Base-by-base conservation (phyloP, 2,113 vertebrate genomes). In the Ctenodactylus gundi region DNA sequence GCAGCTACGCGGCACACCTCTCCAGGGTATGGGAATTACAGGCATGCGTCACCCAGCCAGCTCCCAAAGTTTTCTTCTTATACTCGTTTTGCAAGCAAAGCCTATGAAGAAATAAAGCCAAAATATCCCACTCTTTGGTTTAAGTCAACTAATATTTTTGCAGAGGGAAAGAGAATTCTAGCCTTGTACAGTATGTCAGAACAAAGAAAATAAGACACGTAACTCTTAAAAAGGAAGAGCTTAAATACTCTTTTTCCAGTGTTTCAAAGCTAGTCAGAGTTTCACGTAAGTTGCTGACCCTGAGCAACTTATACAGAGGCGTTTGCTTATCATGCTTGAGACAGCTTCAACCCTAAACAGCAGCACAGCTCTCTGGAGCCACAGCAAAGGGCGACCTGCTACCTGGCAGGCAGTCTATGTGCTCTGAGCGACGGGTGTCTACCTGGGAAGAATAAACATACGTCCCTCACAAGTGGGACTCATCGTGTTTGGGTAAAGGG, bases 401-500 rank as follows among this genome's bases (percentile, higher is more conserved):
- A 92, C 82, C 0, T 90, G 91, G 85, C 76, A 88, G 91, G 65
- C 88, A n/a, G 87, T 86, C 94, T 77, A 95, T 80, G 83, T 72
- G 89, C 64, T 94, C 94, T 31, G 9, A 95, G 91, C 90, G 94
- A 96, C 75, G 77, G 27, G 18, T 65, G 17, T 76, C 55, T 96
- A 88, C 67, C 93, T 90, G 64, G 67, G 70, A 60, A 95, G 41
- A 96, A 93, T 51, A 90, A 85, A 88, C 44, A 41, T 49, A 86
- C 91, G 41, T 93, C 53, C 23, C 95, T 81, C 95, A 94, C 81
- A 23, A 94, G 82, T 90, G 3, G 39, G 91, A 46, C 89, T 93
- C 83, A 93, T 93, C 80, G 89, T 91, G 85, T 67, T 95, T 77
- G 77, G 53, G 78, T 92, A 88, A 96, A 94, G 76, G 96, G n/a